phyloP scores from a whole-genome alignment of 2,797 vertebrate genomes.

The Onychomys arenicola region DNA sequence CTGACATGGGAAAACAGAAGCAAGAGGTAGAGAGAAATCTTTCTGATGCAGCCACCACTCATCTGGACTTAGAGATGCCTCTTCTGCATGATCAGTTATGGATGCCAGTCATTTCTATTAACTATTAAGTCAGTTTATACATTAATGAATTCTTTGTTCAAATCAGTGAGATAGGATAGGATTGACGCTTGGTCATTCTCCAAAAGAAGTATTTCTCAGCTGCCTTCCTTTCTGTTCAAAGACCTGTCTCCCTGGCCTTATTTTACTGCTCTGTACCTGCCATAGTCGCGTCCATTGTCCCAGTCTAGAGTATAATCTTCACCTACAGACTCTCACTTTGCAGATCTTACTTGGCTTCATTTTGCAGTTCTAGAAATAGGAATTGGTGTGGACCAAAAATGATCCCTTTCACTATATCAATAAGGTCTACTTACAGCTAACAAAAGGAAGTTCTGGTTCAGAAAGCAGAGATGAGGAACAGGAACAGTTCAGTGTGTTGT shows the following conservation, averaged over 20 bases:
- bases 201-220: slow-evolving; percentile 3
- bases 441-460: background rate
- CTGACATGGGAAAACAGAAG: background rate
- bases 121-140: slow-evolving; percentile 3
- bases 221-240: background rate
- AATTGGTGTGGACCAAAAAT: background rate
- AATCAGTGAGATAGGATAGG: background rate
- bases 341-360: background rate
- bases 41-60: background rate
- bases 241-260: background rate
- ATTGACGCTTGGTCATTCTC: background rate
- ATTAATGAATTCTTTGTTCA: background rate
- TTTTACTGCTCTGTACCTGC: background rate
- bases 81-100: slow-evolving; percentile 28
- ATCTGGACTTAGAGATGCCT: background rate
- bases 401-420: background rate
- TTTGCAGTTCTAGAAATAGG: background rate
- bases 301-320: background rate
- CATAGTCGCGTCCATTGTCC: background rate
- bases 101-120: background rate
- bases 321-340: background rate
- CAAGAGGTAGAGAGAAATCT: background rate
- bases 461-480: background rate
- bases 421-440: background rate
- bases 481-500: background rate